Percentiles rank a stretch among this genome's conserved stretches.
Conservation (phyloP, 2,797 vertebrate genomes). For the Eupleurogrammus muticus region DNA sequence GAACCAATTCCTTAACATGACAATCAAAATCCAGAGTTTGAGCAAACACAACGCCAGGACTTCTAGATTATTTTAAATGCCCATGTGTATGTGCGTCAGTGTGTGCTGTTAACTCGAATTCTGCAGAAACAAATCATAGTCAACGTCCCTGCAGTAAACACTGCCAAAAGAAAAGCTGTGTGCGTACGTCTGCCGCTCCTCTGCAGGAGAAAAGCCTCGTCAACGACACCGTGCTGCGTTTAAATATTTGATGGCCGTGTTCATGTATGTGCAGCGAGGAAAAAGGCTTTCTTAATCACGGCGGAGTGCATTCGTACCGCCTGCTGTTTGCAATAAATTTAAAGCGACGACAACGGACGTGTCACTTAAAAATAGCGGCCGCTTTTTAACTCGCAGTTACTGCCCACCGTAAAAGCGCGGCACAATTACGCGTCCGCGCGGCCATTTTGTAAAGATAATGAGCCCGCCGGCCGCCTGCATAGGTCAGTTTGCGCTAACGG, state of each 20-base stretch:
- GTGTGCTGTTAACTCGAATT: neutral
- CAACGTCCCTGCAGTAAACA: slow-evolving; percentile 14
- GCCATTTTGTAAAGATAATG: slow-evolving; percentile 51
- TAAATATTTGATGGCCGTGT: slow-evolving; percentile 62
- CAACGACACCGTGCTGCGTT: slow-evolving; percentile 19
- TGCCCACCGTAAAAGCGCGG: neutral
- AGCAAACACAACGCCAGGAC: too few relatives aligned
- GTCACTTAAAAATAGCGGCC: neutral
- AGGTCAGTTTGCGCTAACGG: slow-evolving; percentile 46
- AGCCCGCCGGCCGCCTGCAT: slow-evolving; percentile 32
- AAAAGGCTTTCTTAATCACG: slow-evolving; percentile 38
- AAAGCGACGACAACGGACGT: slow-evolving; percentile 1
- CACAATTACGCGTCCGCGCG: slow-evolving; percentile 5
- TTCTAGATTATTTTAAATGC: too few relatives aligned
- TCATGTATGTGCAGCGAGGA: slow-evolving; percentile 32
- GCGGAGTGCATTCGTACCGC: slow-evolving; percentile 25
- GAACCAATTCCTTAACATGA: too few relatives aligned
- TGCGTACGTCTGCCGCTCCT: slow-evolving; percentile 24
- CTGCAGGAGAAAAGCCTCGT: slow-evolving; percentile 37
- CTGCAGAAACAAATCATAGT: slow-evolving; percentile 15
- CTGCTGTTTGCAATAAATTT: slow-evolving; percentile 12
- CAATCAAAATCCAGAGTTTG: too few relatives aligned
- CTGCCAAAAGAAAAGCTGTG: neutral
- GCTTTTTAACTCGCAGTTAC: neutral
- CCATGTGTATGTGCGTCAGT: neutral